phyloP scores from a whole-genome alignment of 2,797 vertebrate species.

The Dendrocincla tyrannina region DNA sequence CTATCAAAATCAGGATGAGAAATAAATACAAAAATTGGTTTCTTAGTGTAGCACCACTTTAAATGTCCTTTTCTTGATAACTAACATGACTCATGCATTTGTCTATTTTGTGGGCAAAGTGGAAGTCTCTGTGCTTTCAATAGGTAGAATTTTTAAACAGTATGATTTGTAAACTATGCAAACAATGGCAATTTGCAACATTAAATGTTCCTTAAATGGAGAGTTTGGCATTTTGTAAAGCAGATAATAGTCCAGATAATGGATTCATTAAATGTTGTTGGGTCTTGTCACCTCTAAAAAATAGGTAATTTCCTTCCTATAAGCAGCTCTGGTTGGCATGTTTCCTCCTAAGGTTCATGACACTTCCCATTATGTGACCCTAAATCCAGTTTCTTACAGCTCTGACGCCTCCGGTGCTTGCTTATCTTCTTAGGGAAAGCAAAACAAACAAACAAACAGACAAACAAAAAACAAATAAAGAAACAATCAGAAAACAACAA shows the following conservation, averaged over 20 bases:
- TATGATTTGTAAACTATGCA: neutral
- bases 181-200: neutral
- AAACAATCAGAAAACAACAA: neutral
- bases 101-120: neutral
- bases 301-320: neutral
- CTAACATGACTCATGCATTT: neutral
- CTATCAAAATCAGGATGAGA: neutral
- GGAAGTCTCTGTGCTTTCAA: neutral
- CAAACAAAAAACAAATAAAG: neutral
- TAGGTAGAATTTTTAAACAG: neutral
- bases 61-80: neutral
- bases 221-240: neutral
- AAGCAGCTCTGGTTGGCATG: neutral
- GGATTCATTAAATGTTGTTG: neutral
- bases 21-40: neutral
- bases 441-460: too few relatives aligned
- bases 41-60: neutral
- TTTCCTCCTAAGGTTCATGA: neutral
- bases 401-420: neutral
- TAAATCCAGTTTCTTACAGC: neutral
- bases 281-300: neutral
- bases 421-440: neutral
- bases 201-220: slow-evolving; percentile 3
- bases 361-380: neutral
- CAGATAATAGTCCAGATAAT: slow-evolving; percentile 1